phyloP scores from a whole-genome alignment of 2,797 vertebrate species.

The Caiman crocodilus region DNA sequence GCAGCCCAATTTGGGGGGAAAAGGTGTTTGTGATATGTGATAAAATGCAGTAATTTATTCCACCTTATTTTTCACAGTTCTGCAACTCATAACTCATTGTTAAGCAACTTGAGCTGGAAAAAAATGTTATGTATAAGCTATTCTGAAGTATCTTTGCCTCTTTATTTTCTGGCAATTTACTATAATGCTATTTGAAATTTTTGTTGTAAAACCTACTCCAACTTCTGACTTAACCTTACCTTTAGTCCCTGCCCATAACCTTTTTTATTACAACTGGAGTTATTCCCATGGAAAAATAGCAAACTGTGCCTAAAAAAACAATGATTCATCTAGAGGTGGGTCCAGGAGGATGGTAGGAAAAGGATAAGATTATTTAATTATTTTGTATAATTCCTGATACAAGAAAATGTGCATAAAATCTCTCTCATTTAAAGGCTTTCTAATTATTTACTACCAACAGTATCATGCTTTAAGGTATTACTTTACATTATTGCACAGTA shows the following conservation, averaged over 20 bases:
- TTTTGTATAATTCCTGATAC: neutral
- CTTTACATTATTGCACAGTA: too few relatives aligned
- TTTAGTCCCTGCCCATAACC: neutral
- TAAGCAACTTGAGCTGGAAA: neutral
- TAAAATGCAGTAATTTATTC: neutral
- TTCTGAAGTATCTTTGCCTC: neutral
- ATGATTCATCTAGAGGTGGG: neutral
- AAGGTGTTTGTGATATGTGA: too few relatives aligned
- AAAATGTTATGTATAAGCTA: neutral
- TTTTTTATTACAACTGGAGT: neutral
- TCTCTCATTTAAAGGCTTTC: neutral
- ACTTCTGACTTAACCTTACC: neutral
- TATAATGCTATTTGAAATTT: neutral
- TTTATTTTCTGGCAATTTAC: neutral
- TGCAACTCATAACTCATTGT: neutral
- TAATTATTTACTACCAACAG: neutral
- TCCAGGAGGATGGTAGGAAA: neutral
- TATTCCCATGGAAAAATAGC: neutral
- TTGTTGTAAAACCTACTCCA: neutral
- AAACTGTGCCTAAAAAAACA: neutral
- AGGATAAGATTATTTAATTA: neutral
- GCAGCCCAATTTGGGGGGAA: too few relatives aligned
- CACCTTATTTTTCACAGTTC: neutral
- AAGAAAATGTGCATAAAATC: neutral
- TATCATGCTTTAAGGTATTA: neutral